A percentile compares a stretch with the other conserved stretches of the same genome.
These are phyloP conservation scores for Cranoglanis bouderius DNA, from an alignment of 2,113 vertebrate genomes.

Conservation along the genomic window DNA sequence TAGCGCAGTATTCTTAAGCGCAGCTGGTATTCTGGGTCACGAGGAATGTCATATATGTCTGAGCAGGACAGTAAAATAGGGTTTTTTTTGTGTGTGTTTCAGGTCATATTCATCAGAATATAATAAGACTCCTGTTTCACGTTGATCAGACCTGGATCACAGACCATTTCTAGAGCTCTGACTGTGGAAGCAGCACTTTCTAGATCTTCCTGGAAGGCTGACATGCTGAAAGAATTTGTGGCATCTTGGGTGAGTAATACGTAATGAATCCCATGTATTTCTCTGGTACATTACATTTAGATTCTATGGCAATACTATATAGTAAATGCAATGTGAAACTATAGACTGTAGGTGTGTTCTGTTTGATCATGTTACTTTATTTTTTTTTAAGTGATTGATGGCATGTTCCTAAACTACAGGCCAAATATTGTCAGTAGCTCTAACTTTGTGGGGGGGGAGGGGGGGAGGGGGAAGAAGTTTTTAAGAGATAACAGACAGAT, in stretches of 20 bases:
- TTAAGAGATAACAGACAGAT: neutral
- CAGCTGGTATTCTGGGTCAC: neutral
- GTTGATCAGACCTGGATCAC: conserved; percentile 1
- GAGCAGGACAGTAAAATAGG: neutral
- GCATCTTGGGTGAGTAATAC: neutral
- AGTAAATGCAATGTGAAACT: neutral
- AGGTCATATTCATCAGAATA: neutral
- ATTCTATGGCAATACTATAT: neutral
- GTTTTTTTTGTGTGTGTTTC: neutral
- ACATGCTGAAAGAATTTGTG: neutral
- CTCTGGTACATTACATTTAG: neutral
- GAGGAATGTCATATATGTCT: neutral
- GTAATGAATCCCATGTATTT: neutral
- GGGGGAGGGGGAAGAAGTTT: neutral
- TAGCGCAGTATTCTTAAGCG: neutral
- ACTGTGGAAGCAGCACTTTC: neutral
- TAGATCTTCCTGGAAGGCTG: neutral
- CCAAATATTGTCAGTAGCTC: neutral
- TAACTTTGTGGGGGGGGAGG: too few relatives aligned
- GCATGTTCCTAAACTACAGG: neutral
- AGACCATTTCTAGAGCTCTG: neutral
- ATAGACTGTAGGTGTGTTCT: neutral
- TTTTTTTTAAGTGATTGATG: neutral
- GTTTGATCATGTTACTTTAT: too few relatives aligned
- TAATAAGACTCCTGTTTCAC: neutral